Evolutionary conservation across 2,113 vertebrate species (phyloP).

Genomic region (Cichladusa arquata): DNA sequence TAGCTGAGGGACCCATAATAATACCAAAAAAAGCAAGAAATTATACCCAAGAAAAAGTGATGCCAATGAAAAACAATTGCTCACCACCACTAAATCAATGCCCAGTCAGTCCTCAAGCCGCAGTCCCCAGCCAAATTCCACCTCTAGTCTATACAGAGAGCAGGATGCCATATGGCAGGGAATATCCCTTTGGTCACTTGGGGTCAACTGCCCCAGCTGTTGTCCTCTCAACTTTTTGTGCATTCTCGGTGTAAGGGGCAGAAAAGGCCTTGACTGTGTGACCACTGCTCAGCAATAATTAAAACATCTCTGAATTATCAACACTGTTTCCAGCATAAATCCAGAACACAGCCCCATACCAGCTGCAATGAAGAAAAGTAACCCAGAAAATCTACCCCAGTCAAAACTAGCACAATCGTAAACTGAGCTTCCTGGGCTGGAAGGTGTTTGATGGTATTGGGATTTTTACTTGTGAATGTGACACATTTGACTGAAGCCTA

Average conservation of each 20-base stretch:
- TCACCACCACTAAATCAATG: background rate
- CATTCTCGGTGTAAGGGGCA: background rate
- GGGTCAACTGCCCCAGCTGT: background rate
- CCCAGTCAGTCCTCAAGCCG: fast-evolving
- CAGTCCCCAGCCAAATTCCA: background rate
- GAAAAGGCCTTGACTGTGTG: background rate
- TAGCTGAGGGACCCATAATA: background rate
- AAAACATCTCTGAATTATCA: background rate
- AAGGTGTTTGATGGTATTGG: background rate
- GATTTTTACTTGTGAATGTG: background rate
- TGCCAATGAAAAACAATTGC: background rate
- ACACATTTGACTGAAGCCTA: background rate
- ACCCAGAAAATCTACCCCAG: background rate
- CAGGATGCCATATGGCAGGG: background rate
- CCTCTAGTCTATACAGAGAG: background rate
- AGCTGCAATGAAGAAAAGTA: background rate
- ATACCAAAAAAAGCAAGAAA: background rate
- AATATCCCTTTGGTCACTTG: background rate
- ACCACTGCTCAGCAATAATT: background rate
- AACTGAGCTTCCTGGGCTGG: background rate
- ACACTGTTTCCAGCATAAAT: background rate
- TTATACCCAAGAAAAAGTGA: background rate
- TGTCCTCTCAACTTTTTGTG: background rate
- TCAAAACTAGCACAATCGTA: background rate
- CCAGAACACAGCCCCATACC: background rate